Evolutionary conservation across 1,140 invertebrate species (phyloP), one percentile per base, ranked within the genome.

Genomic region (Calliphora vicina): DNA sequence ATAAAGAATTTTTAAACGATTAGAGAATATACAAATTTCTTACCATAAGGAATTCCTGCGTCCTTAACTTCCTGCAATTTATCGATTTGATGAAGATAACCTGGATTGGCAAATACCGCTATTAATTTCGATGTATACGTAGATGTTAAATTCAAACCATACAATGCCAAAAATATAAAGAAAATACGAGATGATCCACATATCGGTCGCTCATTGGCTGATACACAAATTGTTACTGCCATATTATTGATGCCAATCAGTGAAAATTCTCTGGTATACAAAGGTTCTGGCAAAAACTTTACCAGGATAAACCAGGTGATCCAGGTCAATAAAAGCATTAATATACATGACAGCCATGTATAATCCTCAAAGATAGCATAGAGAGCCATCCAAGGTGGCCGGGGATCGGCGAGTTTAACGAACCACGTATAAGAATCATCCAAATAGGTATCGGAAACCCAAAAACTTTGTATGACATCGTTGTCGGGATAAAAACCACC

Each of bases 401-500:
- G 86, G 1, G 82, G 81, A 20, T 89, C 85, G 10, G 92, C 91
- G 80, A 90, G 78, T 43, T 91, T 91, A 3, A 91, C 90, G 45
- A 90, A 92, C 92, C 92, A 93, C 13, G 92, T 91, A 84, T 93
- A 92, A 0, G 91, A 90, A 85, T 93, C 92, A 17, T 91, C 87
- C 13, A 93, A 86, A 84, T 93, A 93, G 1, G 88, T 87, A 4
- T 88, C 87, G n/a, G 91, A 91, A 12, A 88, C 88, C 83, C 92
- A 92, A 84, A 93, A 93, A 84, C 91, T 89, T 73, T 92, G 91
- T 23, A 91, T 90, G 5, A 93, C 91, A 83, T 92, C 91, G 83
- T 92, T 91, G 85, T 93, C 92, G 23, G 92, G 92, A 87, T 91
- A 93, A 82, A 91, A 92, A 42, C 91, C 92, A 2, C 92, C 92